Evolutionary conservation across 1,140 invertebrate genomes (phyloP).

Genomic region (Euura saliciscinereae): DNA sequence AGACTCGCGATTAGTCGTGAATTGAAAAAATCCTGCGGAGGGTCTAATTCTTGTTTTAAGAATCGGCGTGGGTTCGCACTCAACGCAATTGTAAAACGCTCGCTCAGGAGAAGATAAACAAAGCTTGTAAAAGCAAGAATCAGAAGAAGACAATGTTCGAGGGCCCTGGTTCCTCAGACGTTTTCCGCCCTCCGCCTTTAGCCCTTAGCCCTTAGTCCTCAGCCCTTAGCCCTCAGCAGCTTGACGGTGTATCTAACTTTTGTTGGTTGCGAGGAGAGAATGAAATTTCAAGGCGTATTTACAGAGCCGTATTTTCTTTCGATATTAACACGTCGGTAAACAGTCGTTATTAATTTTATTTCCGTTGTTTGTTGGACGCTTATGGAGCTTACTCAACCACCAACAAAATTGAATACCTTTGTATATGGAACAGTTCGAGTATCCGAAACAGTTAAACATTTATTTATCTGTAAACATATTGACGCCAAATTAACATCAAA

Average conservation of each 20-base stretch:
- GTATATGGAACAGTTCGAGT: not conserved
- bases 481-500: not conserved
- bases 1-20: too few relatives aligned
- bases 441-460: not conserved
- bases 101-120: conserved; percentile 27
- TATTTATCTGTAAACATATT: not conserved
- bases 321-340: conserved; percentile 36
- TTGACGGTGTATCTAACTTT: conserved; percentile 18
- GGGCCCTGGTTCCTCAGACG: not conserved
- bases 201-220: not conserved
- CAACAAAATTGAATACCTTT: conserved; percentile 10
- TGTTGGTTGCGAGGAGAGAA: conserved; percentile 26
- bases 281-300: conserved; percentile 34
- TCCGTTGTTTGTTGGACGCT: conserved; percentile 16
- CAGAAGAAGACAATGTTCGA: conserved; percentile 12
- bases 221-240: conserved; percentile 6
- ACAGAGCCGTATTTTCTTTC: conserved; percentile 33
- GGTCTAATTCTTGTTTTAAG: too few relatives aligned
- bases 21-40: too few relatives aligned
- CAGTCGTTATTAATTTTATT: conserved; percentile 38
- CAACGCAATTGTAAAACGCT: conserved; percentile 6
- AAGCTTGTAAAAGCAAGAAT: conserved; percentile 29
- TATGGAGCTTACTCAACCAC: conserved; percentile 8
- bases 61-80: not conserved
- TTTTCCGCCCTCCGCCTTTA: not conserved